Percentiles rank a stretch among this genome's conserved stretches.
Conservation (phyloP, 2,797 vertebrate genomes). For the Hoplostethus mediterraneus region DNA sequence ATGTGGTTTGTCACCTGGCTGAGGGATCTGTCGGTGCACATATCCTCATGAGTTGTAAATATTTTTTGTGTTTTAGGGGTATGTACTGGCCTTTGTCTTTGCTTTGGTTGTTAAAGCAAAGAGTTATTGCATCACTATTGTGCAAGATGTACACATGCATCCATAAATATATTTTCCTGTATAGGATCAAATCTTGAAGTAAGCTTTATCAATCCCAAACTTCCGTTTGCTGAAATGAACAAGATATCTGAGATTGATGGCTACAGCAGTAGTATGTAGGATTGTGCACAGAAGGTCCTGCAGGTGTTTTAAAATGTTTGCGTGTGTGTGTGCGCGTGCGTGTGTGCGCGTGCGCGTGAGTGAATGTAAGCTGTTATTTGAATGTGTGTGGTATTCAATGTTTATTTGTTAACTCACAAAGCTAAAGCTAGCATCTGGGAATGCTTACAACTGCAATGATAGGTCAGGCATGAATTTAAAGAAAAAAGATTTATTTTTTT, state of each 20-base stretch:
- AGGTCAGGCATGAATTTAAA: slow-evolving; percentile 76
- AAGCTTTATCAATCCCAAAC: slow-evolving; percentile 61
- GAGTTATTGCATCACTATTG: slow-evolving; percentile 41
- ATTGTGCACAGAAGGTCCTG: not conserved
- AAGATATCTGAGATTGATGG: slow-evolving; percentile 42
- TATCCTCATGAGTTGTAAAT: slow-evolving; percentile 74
- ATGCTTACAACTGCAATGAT: slow-evolving; percentile 73
- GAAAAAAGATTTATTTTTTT: slow-evolving; percentile 80
- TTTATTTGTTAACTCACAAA: slow-evolving; percentile 68
- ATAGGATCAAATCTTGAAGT: slow-evolving; percentile 60
- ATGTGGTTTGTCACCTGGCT: slow-evolving; percentile 44
- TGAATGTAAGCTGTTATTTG: slow-evolving; percentile 21
- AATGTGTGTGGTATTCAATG: slow-evolving; percentile 56
- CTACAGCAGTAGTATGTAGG: slow-evolving; percentile 27
- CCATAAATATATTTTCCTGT: slow-evolving; percentile 56
- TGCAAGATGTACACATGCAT: slow-evolving; percentile 50
- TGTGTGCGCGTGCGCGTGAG: slow-evolving; percentile 6
- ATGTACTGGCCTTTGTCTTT: slow-evolving; percentile 43
- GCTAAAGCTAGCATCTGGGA: slow-evolving; percentile 75
- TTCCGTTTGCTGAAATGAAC: slow-evolving; percentile 67
- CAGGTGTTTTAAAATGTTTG: not conserved
- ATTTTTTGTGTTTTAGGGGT: slow-evolving; percentile 55
- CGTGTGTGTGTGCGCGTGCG: slow-evolving; percentile 4
- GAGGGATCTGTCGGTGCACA: slow-evolving; percentile 36
- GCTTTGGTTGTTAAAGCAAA: slow-evolving; percentile 44